Evolutionary conservation across 2,888 invertebrate species (phyloP).

Genomic region (Drosophila hamatofila): DNA sequence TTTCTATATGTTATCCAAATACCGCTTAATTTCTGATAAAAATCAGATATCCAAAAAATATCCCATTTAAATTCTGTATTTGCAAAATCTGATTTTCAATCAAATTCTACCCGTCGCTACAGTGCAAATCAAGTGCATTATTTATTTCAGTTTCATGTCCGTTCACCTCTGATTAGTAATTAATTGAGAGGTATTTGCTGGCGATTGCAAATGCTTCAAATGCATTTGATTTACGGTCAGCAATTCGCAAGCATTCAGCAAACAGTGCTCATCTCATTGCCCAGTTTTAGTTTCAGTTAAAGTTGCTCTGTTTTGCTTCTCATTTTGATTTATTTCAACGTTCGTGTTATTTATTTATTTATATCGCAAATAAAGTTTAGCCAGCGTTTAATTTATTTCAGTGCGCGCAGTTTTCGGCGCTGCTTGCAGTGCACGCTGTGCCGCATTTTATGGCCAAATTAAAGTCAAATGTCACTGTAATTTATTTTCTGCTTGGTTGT

Average conservation of each 20-base stretch:
- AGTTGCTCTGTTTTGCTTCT: slow-evolving; percentile 1
- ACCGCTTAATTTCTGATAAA: background rate
- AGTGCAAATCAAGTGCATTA: background rate
- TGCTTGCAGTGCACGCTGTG: background rate
- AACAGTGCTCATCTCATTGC: slow-evolving; percentile 14
- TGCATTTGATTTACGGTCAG: slow-evolving; percentile 54
- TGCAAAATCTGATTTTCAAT: background rate
- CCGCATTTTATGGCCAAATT: slow-evolving; percentile 66
- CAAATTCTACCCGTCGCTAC: background rate
- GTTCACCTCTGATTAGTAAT: slow-evolving; percentile 4
- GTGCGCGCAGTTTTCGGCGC: slow-evolving; percentile 22
- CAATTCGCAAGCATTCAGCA: slow-evolving; percentile 45
- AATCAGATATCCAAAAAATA: too few relatives aligned
- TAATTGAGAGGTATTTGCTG: slow-evolving; percentile 12
- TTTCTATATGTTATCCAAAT: background rate
- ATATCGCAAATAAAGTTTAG: slow-evolving; percentile 36
- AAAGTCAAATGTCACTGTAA: slow-evolving; percentile 63
- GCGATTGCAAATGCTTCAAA: slow-evolving; percentile 51
- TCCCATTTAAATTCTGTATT: background rate
- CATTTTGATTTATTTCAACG: slow-evolving; percentile 6
- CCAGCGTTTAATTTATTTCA: slow-evolving; percentile 59
- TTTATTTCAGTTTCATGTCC: background rate
- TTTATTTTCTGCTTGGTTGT: slow-evolving; percentile 18
- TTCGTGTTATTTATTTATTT: slow-evolving; percentile 52
- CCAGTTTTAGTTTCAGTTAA: slow-evolving; percentile 22